phyloP scores from a whole-genome alignment of 2,113 vertebrate species.

The Pollachius pollachius region DNA sequence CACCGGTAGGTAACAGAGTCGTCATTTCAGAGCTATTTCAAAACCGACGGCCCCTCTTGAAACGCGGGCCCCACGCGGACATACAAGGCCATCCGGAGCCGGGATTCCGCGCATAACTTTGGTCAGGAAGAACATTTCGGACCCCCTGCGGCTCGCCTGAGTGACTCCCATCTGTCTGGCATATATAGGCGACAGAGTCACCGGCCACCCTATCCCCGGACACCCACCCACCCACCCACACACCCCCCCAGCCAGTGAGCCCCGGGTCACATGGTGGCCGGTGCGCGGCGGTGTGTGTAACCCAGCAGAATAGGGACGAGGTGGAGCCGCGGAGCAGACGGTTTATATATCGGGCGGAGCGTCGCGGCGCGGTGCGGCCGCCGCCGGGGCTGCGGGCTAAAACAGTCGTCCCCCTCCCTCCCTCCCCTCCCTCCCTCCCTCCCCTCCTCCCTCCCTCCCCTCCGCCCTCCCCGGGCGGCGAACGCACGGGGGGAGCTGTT shows the following conservation, averaged over 20 bases:
- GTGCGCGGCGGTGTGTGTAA: slow-evolving; percentile 48
- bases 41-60: slow-evolving; percentile 27
- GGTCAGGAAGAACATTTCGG: slow-evolving; percentile 45
- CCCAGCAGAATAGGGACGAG: slow-evolving; percentile 30
- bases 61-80: slow-evolving; percentile 19
- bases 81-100: slow-evolving; percentile 20
- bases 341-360: slow-evolving; percentile 65
- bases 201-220: slow-evolving; percentile 51
- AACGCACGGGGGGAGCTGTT: slow-evolving; percentile 27
- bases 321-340: background rate
- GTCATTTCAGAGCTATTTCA: slow-evolving; percentile 11
- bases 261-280: too few species aligned
- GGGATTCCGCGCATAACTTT: slow-evolving; percentile 57
- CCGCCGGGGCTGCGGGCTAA: slow-evolving; percentile 27
- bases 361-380: slow-evolving; percentile 33
- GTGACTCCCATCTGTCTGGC: slow-evolving; percentile 58
- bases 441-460: too few species aligned
- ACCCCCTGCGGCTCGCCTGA: slow-evolving; percentile 42
- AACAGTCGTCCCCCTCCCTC: slow-evolving; percentile 16
- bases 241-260: slow-evolving; percentile 60
- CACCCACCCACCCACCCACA: slow-evolving; percentile 21
- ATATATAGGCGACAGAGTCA: slow-evolving; percentile 51
- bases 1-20: slow-evolving; percentile 1
- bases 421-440: too few species aligned
- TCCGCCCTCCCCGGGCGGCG: background rate